Conservation (phyloP, 2,797 vertebrate species). For the Propithecus perrieri region DNA sequence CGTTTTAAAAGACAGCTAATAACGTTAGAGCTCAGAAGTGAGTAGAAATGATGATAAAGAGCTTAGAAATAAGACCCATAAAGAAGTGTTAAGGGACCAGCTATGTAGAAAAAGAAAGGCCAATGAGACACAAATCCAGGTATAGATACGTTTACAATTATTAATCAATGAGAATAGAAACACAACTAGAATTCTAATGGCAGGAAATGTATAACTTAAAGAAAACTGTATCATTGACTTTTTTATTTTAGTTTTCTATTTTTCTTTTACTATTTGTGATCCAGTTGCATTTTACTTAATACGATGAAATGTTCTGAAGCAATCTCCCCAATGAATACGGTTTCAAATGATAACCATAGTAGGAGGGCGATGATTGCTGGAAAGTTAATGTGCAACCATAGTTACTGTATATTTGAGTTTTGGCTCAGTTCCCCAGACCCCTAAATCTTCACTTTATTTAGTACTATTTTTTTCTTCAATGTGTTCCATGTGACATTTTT, state of each 20-base stretch:
- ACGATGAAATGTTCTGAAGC: constrained; percentile 36
- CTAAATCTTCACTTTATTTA: constrained; percentile 20
- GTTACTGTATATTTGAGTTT: constrained; percentile 3
- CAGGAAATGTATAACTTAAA: not conserved
- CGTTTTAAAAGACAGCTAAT: constrained; percentile 24
- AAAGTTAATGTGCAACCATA: not conserved
- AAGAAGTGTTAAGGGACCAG: not conserved
- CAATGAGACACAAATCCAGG: not conserved
- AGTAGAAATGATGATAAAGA: constrained; percentile 6
- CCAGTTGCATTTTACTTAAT: constrained; percentile 17
- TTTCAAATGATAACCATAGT: not conserved
- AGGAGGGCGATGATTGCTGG: not conserved
- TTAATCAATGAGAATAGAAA: not conserved
- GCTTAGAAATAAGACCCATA: not conserved
- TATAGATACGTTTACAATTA: not conserved
- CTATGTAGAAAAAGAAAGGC: not conserved
- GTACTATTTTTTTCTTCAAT: not conserved
- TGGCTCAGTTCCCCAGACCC: not conserved
- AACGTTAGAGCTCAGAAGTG: constrained; percentile 10
- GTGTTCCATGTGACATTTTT: not conserved
- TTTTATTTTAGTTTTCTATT: constrained; percentile 20
- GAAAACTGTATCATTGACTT: not conserved
- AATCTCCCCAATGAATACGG: not conserved
- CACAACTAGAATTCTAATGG: not conserved
- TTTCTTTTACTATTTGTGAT: constrained; percentile 23